These are phyloP conservation scores for Caenorhabditis elegans DNA, from an alignment of 1,140 invertebrate species.

Conservation along the genomic window DNA sequence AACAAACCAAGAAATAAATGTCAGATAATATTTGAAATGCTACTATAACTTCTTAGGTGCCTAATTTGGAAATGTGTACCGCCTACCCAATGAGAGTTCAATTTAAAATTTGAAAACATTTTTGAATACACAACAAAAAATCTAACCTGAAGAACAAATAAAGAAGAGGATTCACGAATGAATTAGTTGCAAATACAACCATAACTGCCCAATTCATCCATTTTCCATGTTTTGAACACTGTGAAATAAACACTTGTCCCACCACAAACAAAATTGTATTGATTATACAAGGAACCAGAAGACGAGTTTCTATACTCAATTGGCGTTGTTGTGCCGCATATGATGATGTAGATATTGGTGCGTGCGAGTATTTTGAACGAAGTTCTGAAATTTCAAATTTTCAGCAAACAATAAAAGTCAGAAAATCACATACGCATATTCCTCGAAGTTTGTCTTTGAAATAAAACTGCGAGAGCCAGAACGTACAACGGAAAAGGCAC, in stretches of 20 bases:
- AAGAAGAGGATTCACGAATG: constrained; percentile 52
- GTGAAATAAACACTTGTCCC: constrained; percentile 50
- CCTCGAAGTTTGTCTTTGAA: constrained; percentile 45
- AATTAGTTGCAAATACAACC: constrained; percentile 51
- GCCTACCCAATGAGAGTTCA: too few species aligned
- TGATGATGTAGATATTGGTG: constrained; percentile 43
- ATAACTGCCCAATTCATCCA: constrained; percentile 52
- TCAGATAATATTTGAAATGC: too few species aligned
- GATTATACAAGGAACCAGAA: constrained; percentile 52
- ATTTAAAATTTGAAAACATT: too few species aligned
- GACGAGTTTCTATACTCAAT: constrained; percentile 52
- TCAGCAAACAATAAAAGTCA: not conserved
- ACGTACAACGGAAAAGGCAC: constrained; percentile 53
- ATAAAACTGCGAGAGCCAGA: constrained; percentile 43
- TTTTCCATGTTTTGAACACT: constrained; percentile 50
- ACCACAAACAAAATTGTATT: constrained; percentile 53
- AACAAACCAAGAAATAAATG: too few species aligned
- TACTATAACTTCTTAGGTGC: too few species aligned
- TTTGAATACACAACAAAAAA: constrained; percentile 13
- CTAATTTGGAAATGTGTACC: too few species aligned
- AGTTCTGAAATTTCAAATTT: constrained; percentile 1
- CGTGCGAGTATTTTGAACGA: constrained; percentile 33
- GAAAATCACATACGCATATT: constrained; percentile 32
- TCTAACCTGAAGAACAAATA: constrained; percentile 40
- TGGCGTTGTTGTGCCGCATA: constrained; percentile 44